phyloP scores from a whole-genome alignment of 2,888 invertebrate species.

The Drosophila formosana region DNA sequence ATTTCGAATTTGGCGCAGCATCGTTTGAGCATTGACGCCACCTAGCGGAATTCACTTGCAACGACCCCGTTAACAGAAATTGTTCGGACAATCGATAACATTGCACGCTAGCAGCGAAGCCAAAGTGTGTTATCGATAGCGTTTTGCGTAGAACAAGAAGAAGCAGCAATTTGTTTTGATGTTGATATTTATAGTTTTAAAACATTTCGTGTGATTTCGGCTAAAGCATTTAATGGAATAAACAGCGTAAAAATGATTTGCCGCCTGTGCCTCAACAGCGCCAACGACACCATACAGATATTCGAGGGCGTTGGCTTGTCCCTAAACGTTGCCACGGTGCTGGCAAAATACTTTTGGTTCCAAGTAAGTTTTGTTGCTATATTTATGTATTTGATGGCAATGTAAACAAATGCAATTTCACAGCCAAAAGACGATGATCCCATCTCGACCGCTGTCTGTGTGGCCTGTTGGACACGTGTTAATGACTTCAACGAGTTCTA shows the following conservation, averaged over 20 bases:
- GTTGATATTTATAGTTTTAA: conserved; percentile 24
- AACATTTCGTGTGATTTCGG: conserved; percentile 12
- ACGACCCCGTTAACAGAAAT: neutral
- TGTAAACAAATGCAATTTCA: conserved; percentile 9
- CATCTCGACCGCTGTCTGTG: conserved; percentile 82
- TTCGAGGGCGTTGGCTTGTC: conserved; percentile 77
- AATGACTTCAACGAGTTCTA: conserved; percentile 80
- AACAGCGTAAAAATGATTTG: conserved; percentile 78
- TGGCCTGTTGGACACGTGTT: conserved; percentile 79
- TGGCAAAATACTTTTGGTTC: conserved; percentile 84
- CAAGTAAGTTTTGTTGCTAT: conserved; percentile 60
- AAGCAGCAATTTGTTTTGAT: conserved; percentile 41
- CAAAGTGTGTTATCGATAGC: neutral
- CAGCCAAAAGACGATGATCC: conserved; percentile 74
- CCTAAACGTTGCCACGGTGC: conserved; percentile 75
- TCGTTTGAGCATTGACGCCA: conserved; percentile 1
- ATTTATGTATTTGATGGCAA: neutral
- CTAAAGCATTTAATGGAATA: conserved; percentile 42
- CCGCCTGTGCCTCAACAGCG: conserved; percentile 82
- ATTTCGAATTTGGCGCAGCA: conserved; percentile 1
- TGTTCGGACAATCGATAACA: neutral
- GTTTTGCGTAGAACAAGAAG: neutral
- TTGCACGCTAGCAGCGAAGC: neutral
- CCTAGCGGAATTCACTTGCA: neutral
- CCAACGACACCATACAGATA: conserved; percentile 79